A percentile compares a stretch with the other conserved stretches of the same genome.
Evolutionary conservation across 2,888 invertebrate genomes (phyloP).

Genomic region (Drosophila greeni): DNA sequence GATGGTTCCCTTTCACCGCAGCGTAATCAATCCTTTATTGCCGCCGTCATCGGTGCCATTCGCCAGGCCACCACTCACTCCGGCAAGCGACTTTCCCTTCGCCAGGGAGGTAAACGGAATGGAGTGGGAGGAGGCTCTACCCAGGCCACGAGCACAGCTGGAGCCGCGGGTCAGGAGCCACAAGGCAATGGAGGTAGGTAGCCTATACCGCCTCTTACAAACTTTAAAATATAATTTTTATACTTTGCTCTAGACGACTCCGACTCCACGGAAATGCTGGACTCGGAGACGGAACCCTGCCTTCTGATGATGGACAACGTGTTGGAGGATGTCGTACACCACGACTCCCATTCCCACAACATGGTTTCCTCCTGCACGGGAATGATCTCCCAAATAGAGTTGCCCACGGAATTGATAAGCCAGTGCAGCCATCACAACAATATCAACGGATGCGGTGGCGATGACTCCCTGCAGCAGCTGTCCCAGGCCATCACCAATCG

Average conservation of each 20-base stretch:
- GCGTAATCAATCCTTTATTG: slow-evolving; percentile 84
- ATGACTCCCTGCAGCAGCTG: slow-evolving; percentile 87
- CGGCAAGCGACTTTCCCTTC: slow-evolving; percentile 76
- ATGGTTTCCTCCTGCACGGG: slow-evolving; percentile 83
- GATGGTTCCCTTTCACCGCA: slow-evolving; percentile 81
- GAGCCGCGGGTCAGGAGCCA: slow-evolving; percentile 14
- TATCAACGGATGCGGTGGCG: slow-evolving; percentile 56
- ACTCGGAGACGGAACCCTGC: slow-evolving; percentile 89
- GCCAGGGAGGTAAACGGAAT: slow-evolving; percentile 71
- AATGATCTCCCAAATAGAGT: slow-evolving; percentile 79
- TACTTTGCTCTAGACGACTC: slow-evolving; percentile 81
- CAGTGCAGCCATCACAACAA: slow-evolving; percentile 54
- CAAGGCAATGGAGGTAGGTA: slow-evolving; percentile 55
- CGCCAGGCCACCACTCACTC: slow-evolving; percentile 80
- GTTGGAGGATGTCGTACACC: slow-evolving; percentile 83
- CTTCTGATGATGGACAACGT: slow-evolving; percentile 89
- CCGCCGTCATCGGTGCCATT: slow-evolving; percentile 86
- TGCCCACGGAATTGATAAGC: slow-evolving; percentile 78
- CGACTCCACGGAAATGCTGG: slow-evolving; percentile 88
- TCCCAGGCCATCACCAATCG: slow-evolving; percentile 88
- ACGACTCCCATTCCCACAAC: slow-evolving; percentile 84
- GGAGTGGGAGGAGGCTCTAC: slow-evolving; percentile 33
- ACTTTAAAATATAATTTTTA: neutral
- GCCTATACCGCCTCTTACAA: rapidly evolving
- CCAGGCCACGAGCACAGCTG: slow-evolving; percentile 16